Evolutionary conservation across 2,113 vertebrate genomes (phyloP), one percentile per base, ranked within the genome.

Genomic region (Pluvianellus socialis): DNA sequence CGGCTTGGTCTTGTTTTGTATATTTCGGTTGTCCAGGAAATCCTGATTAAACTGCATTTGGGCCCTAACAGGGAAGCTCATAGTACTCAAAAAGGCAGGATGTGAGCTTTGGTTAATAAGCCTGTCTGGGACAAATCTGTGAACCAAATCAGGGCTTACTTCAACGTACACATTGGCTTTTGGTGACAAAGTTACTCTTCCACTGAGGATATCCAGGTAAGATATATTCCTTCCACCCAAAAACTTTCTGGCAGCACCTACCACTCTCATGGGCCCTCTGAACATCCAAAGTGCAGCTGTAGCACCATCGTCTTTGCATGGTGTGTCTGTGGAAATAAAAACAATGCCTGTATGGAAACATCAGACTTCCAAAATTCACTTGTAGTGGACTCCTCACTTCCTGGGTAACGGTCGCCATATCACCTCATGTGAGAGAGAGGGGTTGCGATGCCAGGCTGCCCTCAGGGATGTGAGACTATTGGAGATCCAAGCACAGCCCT

Each of bases 341-440:
- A 3, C 27, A 66, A 21, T 17, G 11, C 9, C 86, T 38, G 30
- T 4, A 22, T 8, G 23, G 44, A 82, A 81, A 40, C 40, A 67
- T 0, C 62, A 44, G 42, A 42, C 26, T 63, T 68, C 59, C 59
- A n/a, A 79, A 82, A 30, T 40, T 14, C 42, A 18, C 23, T 14
- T 55, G 19, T 23, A 35, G 13, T 2, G 65, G 47, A 28, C 7
- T 50, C 26, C 42, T 53, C n/a, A 8, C 20, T n/a, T 76, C 26
- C 22, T 33, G 47, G 47, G 9, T 59, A 62, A 71, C 2, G 3
- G 18, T 32, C 1, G 1, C 9, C 0, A 0, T 35, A 33, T 58
- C 61, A 24, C 16, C 27, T 40, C 47, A 7, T 5, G 5, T 49
- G 79, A 63, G 16, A 71, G 27, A 40, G 42, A 38, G 7, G 8